Evolutionary conservation across 2,888 invertebrate genomes (phyloP), one percentile per base, ranked within the genome.

Genomic region (Zaprionus bogoriensis): DNA sequence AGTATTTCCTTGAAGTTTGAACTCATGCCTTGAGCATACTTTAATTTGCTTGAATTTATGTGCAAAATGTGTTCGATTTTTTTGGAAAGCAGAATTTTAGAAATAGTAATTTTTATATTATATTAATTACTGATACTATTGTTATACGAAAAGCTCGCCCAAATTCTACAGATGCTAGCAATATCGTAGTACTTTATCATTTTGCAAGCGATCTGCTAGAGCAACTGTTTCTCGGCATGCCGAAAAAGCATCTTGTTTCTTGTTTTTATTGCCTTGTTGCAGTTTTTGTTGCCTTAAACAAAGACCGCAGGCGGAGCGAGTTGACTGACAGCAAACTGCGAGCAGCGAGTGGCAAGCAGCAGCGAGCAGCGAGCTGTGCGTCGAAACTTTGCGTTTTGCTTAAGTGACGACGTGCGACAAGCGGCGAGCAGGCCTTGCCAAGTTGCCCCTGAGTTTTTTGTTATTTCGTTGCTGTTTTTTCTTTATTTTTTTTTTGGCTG

Each of bases 401-500:
- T 72, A 78, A 72, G 78, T 77, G 84, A 84, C 80, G 81, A 82
- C 81, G 84, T 82, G 84, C 74, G 78, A 82, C 81, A 81, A 74
- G 81, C 76, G 81, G 61, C 65, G 62, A 48, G 58, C 48, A 52
- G 50, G 42, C 42, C 47, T 30, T 54, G 46, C 64, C 51, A 67
- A 53, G 10, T 57, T 45, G 48, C 28, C 14, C 19, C 28, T 32
- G 3, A 9, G 12, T 10, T 19, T 17, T 27, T 25, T 28, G 45
- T 53, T 55, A 46, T 45, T 28, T 27, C 64, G 46, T 57, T 51
- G 47, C 53, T 60, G 74, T 12, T 10, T 10, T 19, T 17, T 27
- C 22, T 28, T 48, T 12, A 17, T 10, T 19, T 17, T 27, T 25
- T 28, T 48, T 53, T 55, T 48, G 48, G 32, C 27, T 61, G 46